Conservation (phyloP, 1,140 invertebrate genomes). For the Nilaparvata lugens region DNA sequence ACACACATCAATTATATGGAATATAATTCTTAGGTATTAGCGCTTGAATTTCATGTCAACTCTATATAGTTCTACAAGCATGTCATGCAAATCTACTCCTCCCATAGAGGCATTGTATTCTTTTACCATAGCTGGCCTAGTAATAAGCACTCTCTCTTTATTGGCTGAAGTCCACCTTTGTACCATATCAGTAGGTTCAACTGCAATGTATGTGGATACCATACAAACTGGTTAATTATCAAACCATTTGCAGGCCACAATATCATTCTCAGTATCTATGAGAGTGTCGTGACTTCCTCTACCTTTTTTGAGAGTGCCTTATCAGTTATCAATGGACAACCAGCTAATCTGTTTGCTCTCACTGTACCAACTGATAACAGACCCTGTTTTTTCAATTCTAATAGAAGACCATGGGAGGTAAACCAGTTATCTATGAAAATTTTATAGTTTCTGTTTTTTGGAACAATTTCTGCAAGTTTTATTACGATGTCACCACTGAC, state of each 20-base stretch:
- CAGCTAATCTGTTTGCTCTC: slow-evolving; percentile 16
- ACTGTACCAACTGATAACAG: slow-evolving; percentile 19
- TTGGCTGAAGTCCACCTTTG: slow-evolving; percentile 9
- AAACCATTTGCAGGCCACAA: slow-evolving; percentile 14
- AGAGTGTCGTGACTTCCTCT: neutral
- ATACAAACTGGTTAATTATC: neutral
- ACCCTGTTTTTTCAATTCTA: slow-evolving; percentile 12
- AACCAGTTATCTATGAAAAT: slow-evolving; percentile 23
- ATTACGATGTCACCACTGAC: slow-evolving; percentile 26
- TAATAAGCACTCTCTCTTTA: slow-evolving; percentile 12
- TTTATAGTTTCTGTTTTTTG: slow-evolving; percentile 22
- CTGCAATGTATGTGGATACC: neutral
- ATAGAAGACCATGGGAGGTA: slow-evolving; percentile 16
- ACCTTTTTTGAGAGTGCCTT: slow-evolving; percentile 9
- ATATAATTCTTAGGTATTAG: slow-evolving; percentile 25
- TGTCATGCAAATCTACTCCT: slow-evolving; percentile 29
- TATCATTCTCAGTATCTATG: neutral
- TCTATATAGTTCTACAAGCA: slow-evolving; percentile 23
- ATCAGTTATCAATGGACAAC: slow-evolving; percentile 14
- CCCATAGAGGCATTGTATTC: slow-evolving; percentile 23
- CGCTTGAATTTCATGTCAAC: slow-evolving; percentile 21
- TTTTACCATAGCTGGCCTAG: slow-evolving; percentile 8
- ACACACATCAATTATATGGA: slow-evolving; percentile 27
- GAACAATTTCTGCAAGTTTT: slow-evolving; percentile 14
- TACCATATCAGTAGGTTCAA: neutral